Percentiles rank a stretch among this genome's conserved stretches.
Evolutionary conservation across 2,888 invertebrate species (phyloP).

Genomic region (Drosophila vallismaia): DNA sequence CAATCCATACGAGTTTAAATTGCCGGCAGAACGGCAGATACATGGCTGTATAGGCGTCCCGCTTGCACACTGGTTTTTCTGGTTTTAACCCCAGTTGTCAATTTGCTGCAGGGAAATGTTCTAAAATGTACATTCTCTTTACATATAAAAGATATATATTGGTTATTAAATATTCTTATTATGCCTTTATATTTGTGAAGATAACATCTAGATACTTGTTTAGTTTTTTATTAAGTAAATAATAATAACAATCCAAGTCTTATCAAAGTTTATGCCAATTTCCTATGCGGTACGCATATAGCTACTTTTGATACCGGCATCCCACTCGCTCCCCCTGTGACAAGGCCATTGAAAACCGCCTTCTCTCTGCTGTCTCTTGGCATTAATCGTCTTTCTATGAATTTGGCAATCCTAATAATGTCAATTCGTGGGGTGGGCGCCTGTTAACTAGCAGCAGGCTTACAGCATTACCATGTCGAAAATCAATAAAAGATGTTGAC

Average conservation of each 20-base stretch:
- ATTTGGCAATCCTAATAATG: constrained; percentile 80
- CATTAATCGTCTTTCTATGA: constrained; percentile 78
- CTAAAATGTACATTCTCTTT: neutral
- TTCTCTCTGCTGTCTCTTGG: constrained; percentile 18
- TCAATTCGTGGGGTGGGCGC: constrained; percentile 78
- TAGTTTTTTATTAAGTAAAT: too few species aligned
- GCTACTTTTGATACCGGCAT: neutral
- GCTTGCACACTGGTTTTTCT: constrained; percentile 41
- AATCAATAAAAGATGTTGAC: constrained; percentile 49
- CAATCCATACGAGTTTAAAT: constrained; percentile 71
- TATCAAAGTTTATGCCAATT: constrained; percentile 9
- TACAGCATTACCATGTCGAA: constrained; percentile 66
- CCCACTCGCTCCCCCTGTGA: constrained; percentile 45
- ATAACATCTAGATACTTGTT: too few species aligned
- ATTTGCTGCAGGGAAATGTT: constrained; percentile 38
- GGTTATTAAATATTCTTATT: too few species aligned
- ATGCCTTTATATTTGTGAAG: too few species aligned
- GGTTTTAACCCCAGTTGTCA: constrained; percentile 44
- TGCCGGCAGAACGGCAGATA: constrained; percentile 49
- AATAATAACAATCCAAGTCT: neutral
- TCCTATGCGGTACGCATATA: neutral
- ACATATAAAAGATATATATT: neutral
- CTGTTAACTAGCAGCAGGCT: constrained; percentile 70
- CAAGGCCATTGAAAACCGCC: neutral
- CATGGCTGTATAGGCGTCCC: constrained; percentile 53